phyloP scores from a whole-genome alignment of 2,888 invertebrate genomes.

The Perithous albicinctus region DNA sequence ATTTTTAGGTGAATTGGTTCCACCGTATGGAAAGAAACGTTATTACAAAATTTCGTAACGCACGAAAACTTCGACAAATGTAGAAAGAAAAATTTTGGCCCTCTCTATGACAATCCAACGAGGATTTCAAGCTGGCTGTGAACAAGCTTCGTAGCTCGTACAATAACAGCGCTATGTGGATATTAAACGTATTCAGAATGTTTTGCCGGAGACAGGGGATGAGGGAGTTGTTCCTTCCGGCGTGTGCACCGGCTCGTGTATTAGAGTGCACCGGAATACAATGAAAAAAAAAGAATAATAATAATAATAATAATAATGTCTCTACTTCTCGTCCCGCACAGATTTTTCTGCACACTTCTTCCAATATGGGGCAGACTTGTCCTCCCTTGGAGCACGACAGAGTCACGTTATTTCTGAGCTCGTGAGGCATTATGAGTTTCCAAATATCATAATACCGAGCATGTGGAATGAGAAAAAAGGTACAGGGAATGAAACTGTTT shows the following conservation, averaged over 20 bases:
- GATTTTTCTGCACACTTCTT: slow-evolving; percentile 72
- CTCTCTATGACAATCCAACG: slow-evolving; percentile 1
- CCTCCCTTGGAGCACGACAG: slow-evolving; percentile 10
- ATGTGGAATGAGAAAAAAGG: not conserved
- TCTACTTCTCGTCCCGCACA: slow-evolving; percentile 52
- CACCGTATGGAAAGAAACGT: too few relatives aligned
- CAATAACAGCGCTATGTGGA: slow-evolving; percentile 67
- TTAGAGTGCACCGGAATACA: slow-evolving; percentile 31
- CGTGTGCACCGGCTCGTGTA: slow-evolving; percentile 30
- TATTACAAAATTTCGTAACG: slow-evolving; percentile 1
- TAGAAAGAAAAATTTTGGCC: not conserved
- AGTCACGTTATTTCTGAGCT: slow-evolving; percentile 41
- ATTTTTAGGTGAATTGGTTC: too few relatives aligned
- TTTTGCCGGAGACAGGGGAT: slow-evolving; percentile 57
- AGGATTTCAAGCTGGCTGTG: slow-evolving; percentile 2
- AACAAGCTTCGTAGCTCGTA: slow-evolving; percentile 3
- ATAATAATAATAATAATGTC: slow-evolving; percentile 43
- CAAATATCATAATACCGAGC: slow-evolving; percentile 47
- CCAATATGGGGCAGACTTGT: slow-evolving; percentile 73
- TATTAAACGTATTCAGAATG: slow-evolving; percentile 76
- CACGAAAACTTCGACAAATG: not conserved
- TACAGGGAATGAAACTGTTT: slow-evolving; percentile 7
- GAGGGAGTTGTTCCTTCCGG: slow-evolving; percentile 15
- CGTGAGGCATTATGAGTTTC: slow-evolving; percentile 35
- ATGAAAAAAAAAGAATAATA: slow-evolving; percentile 26